Evolutionary conservation across 2,888 invertebrate species (phyloP).

Genomic region (Spodoptera picta): DNA sequence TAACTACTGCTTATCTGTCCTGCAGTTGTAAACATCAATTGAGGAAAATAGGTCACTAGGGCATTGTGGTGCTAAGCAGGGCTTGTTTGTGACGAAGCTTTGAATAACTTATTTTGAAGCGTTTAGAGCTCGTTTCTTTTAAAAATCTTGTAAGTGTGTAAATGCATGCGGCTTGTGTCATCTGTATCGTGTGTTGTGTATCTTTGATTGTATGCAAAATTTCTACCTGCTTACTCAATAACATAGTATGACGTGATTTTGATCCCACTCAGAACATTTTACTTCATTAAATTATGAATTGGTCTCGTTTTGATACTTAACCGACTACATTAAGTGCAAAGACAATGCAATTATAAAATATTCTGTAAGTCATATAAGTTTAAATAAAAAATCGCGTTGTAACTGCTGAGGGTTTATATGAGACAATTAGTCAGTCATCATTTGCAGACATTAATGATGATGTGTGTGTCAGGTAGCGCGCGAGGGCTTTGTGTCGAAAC

Average conservation of each 20-base stretch:
- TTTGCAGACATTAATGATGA: conserved; percentile 15
- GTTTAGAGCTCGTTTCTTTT: background rate
- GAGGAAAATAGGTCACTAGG: conserved; percentile 45
- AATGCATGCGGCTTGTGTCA: too few species aligned
- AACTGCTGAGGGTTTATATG: conserved; percentile 11
- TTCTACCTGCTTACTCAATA: too few species aligned
- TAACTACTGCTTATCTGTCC: conserved; percentile 23
- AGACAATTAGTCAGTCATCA: conserved; percentile 6
- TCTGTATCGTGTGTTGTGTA: too few species aligned
- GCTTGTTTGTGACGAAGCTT: conserved; percentile 14
- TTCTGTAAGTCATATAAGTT: background rate
- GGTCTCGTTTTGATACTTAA: conserved; percentile 10
- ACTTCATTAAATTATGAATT: conserved; percentile 36
- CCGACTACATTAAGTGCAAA: background rate
- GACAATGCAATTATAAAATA: conserved; percentile 17
- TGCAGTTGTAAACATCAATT: conserved; percentile 38
- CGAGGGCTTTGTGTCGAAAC: conserved; percentile 59
- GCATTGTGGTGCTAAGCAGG: conserved; percentile 33
- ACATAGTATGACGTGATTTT: background rate
- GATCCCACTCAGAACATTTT: conserved; percentile 16
- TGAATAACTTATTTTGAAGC: conserved; percentile 8
- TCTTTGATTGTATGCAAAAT: too few species aligned
- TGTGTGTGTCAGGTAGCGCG: conserved; percentile 17
- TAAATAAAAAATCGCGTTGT: conserved; percentile 17
- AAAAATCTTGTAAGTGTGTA: background rate